Evolutionary conservation across 1,140 invertebrate species (phyloP).

Genomic region (Pogonus chalceus): DNA sequence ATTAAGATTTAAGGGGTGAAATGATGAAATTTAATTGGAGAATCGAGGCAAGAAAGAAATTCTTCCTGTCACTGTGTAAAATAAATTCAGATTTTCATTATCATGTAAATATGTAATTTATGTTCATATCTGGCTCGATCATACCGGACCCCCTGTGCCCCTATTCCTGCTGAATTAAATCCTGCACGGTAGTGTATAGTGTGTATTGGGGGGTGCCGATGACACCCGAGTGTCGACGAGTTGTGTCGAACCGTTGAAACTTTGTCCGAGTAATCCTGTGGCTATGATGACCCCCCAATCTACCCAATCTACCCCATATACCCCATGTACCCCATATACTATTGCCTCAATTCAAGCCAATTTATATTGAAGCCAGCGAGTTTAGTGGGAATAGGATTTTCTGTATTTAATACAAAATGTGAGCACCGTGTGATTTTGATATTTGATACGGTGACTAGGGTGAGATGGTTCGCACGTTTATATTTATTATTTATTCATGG

Average conservation of each 20-base stretch:
- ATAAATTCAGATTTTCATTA: conserved; percentile 5
- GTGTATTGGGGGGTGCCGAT: too few relatives aligned
- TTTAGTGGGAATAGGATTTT: neutral
- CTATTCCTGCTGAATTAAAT: neutral
- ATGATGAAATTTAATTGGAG: too few relatives aligned
- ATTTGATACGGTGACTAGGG: too few relatives aligned
- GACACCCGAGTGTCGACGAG: neutral
- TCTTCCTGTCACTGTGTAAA: too few relatives aligned
- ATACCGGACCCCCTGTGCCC: neutral
- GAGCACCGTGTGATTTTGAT: neutral
- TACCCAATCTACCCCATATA: neutral
- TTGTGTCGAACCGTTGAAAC: neutral
- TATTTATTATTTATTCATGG: too few relatives aligned
- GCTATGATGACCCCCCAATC: neutral
- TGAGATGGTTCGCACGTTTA: too few relatives aligned
- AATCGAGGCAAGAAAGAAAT: too few relatives aligned
- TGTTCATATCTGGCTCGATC: neutral
- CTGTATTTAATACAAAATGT: neutral
- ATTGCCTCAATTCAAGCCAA: neutral
- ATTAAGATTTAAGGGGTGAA: too few relatives aligned
- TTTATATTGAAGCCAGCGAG: neutral
- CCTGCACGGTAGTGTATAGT: too few relatives aligned
- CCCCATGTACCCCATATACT: neutral
- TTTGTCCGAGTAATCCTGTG: neutral
- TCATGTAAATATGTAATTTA: conserved; percentile 7